Evolutionary conservation across 2,797 vertebrate species (phyloP).

Genomic region (Brotogeris chrysoptera): DNA sequence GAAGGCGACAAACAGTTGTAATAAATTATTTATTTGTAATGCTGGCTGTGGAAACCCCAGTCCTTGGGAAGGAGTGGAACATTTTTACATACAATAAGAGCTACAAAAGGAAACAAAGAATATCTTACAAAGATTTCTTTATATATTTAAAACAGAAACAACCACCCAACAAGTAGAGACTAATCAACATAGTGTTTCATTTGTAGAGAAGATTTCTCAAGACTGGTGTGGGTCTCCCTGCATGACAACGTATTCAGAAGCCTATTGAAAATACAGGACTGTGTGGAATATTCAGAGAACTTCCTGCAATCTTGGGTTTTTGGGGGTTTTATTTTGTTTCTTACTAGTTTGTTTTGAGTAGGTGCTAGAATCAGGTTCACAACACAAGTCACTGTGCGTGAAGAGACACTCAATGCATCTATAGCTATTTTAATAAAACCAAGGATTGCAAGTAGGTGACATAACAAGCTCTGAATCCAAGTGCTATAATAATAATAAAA

Average conservation of each 20-base stretch:
- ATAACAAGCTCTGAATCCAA: constrained; percentile 89
- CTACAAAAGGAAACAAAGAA: constrained; percentile 78
- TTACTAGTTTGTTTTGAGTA: constrained; percentile 83
- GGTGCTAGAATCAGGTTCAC: constrained; percentile 94
- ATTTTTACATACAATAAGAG: constrained; percentile 79
- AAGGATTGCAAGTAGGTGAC: constrained; percentile 81
- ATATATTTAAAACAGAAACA: constrained; percentile 83
- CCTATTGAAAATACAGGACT: constrained; percentile 71
- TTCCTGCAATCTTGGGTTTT: constrained; percentile 72
- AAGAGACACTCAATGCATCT: constrained; percentile 73
- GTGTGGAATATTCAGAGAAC: constrained; percentile 82
- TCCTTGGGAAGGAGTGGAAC: constrained; percentile 74
- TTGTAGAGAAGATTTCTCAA: constrained; percentile 92
- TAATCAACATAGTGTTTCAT: constrained; percentile 86
- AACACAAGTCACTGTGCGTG: constrained; percentile 89
- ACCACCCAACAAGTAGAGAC: constrained; percentile 78
- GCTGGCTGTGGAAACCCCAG: constrained; percentile 77
- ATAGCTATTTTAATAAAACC: constrained; percentile 70
- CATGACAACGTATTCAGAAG: constrained; percentile 85
- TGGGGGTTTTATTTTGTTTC: neutral
- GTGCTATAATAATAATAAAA: constrained; percentile 92
- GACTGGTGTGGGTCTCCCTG: constrained; percentile 88
- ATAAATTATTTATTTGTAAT: constrained; percentile 82
- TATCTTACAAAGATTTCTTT: constrained; percentile 87
- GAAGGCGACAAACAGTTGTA: constrained; percentile 99